Evolutionary conservation across 2,797 vertebrate species (phyloP), one percentile per base, ranked within the genome.

Genomic region (Gymnodraco acuticeps): DNA sequence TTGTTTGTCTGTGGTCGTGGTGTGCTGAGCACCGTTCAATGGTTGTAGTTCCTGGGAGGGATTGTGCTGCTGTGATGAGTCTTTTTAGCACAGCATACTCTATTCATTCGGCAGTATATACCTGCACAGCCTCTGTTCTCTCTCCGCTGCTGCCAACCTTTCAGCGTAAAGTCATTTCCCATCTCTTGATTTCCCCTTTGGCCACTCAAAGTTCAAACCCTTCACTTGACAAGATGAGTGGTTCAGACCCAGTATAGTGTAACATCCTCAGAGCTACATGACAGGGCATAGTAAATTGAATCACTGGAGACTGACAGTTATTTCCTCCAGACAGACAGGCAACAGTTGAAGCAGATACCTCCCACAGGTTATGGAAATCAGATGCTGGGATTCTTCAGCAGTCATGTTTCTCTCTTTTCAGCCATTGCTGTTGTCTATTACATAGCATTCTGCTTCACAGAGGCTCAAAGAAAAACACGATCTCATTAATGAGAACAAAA

Each of bases 401-500:
- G 86, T 80, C 76, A 76, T 81, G 61, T 78, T 75, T 74, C 79
- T 82, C 75, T 38, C 12, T 77, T 75, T 59, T 48, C 74, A 67
- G 69, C 67, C 38, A 59, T 33, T 8, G 31, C 47, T 1, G 4
- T 19, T 61, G 72, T 82, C 72, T 70, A 75, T 88, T 84, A 84
- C 65, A 77, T 53, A 54, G 78, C 68, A 77, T 65, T 77, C 65
- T 84, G 72, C 82, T 73, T 84, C 72, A 75, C 65, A 85, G 73
- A 88, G n/a, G 43, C 66, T 84, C 23, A 47, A 38, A 73, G 60
- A 81, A 78, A 84, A 73, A 77, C 58, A 38, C 71, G 56, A 60
- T 87, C 77, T 84, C 82, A 80, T 89, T 88, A 91, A 89, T 88
- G 82, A 89, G 77, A 82, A 80, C 69, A 85, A 80, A 86, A 88